Evolutionary conservation across 2,888 invertebrate species (phyloP).

Genomic region (Blera fallax): DNA sequence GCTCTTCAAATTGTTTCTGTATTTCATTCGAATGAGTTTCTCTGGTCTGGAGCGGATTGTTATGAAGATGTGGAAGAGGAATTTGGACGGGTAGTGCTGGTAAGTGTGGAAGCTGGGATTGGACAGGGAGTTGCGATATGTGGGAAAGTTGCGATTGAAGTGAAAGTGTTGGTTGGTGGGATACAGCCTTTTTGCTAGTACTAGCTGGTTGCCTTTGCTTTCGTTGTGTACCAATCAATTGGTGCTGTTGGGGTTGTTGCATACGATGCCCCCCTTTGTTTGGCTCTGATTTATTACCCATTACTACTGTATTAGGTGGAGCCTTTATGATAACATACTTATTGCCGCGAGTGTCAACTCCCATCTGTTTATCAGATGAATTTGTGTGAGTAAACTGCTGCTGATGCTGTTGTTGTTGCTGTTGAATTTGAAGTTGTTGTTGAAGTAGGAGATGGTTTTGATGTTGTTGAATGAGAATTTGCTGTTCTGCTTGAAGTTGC

Average conservation of each 20-base stretch:
- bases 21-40: constrained; percentile 8
- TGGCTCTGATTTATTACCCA: constrained; percentile 52
- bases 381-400: constrained; percentile 4
- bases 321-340: constrained; percentile 76
- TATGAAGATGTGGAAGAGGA: not conserved
- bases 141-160: not conserved
- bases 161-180: not conserved
- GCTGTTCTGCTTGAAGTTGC: constrained; percentile 38
- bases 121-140: not conserved
- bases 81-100: not conserved
- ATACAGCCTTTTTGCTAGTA: not conserved
- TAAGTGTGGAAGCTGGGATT: not conserved
- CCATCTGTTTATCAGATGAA: constrained; percentile 74
- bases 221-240: constrained; percentile 6
- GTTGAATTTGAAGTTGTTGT: constrained; percentile 38
- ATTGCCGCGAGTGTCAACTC: constrained; percentile 79
- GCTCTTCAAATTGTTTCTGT: constrained; percentile 10
- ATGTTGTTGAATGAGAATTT: constrained; percentile 27
- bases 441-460: constrained; percentile 31
- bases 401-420: constrained; percentile 31
- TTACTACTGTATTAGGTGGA: constrained; percentile 56
- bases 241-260: constrained; percentile 53
- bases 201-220: constrained; percentile 34
- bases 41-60: not conserved
- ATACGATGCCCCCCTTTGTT: not conserved